These are phyloP conservation scores for Gerosis bhagava DNA, from an alignment of 2,888 invertebrate genomes.

Conservation along the genomic window DNA sequence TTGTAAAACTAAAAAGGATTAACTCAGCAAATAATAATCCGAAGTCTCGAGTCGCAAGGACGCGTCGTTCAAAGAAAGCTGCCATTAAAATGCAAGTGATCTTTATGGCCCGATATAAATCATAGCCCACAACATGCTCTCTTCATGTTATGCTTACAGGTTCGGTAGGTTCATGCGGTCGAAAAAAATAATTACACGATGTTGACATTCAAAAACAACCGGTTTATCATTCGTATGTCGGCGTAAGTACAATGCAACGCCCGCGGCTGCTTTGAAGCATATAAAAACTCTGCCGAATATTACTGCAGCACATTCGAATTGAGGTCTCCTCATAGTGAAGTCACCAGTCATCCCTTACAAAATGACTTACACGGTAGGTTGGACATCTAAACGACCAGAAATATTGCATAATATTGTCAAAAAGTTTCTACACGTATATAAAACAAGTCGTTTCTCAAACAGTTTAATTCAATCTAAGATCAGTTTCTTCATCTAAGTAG, in stretches of 20 bases:
- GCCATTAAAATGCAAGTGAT: slow-evolving; percentile 61
- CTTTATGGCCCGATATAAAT: slow-evolving; percentile 61
- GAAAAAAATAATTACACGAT: slow-evolving; percentile 32
- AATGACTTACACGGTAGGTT: slow-evolving; percentile 72
- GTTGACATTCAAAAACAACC: slow-evolving; percentile 44
- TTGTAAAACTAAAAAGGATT: no score
- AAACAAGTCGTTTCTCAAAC: no score
- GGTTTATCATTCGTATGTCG: slow-evolving; percentile 46
- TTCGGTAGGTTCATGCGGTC: slow-evolving; percentile 37
- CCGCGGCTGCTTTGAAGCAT: slow-evolving; percentile 47
- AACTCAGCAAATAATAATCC: no score
- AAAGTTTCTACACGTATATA: no score
- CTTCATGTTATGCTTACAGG: slow-evolving; percentile 45
- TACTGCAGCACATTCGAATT: slow-evolving; percentile 64
- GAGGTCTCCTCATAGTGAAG: slow-evolving; percentile 58
- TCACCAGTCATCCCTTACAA: slow-evolving; percentile 48
- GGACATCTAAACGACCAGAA: neutral
- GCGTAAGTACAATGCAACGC: slow-evolving; percentile 50
- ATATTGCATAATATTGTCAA: no score
- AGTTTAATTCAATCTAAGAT: no score
- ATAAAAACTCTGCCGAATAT: slow-evolving; percentile 59
- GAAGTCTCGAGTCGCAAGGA: no score
- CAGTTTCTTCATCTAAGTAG: no score
- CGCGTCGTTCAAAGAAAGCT: slow-evolving; percentile 53
- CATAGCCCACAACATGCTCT: slow-evolving; percentile 54